phyloP scores from a whole-genome alignment of 2,797 vertebrate genomes.

The Sebastes itinus region DNA sequence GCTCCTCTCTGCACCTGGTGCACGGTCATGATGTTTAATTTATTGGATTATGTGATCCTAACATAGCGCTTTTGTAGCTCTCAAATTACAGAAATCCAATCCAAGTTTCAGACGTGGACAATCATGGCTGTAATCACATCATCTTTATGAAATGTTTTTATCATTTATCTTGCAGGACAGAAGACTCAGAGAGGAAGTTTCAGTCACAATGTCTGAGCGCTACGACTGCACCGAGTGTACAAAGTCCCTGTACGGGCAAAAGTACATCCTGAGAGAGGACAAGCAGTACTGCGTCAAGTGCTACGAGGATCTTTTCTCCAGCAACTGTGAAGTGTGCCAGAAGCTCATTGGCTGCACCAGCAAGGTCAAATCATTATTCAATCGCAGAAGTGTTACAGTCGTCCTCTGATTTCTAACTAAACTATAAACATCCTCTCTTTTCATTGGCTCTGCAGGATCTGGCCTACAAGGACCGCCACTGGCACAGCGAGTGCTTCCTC shows the following conservation, averaged over 20 bases:
- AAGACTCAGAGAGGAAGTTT: constrained; percentile 15
- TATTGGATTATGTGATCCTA: constrained; percentile 20
- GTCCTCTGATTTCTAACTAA: not conserved
- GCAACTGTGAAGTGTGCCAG: constrained; percentile 90
- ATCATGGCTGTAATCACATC: not conserved
- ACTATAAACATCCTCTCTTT: not conserved
- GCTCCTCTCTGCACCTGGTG: not conserved
- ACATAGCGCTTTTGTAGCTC: not conserved
- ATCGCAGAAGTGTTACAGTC: not conserved
- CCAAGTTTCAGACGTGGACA: fast-evolving
- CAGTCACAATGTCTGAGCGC: constrained; percentile 86
- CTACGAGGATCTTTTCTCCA: constrained; percentile 90
- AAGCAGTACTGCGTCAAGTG: constrained; percentile 91
- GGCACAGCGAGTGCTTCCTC: constrained; percentile 94
- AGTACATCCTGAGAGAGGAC: constrained; percentile 92
- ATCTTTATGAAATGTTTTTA: not conserved
- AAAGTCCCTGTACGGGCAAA: constrained; percentile 90
- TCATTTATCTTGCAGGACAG: not conserved
- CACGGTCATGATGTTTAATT: not conserved
- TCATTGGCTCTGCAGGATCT: constrained; percentile 84
- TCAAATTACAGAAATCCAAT: not conserved
- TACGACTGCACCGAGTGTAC: constrained; percentile 92
- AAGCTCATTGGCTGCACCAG: constrained; percentile 90
- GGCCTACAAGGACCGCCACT: constrained; percentile 93
- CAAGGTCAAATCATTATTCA: constrained; percentile 83